A percentile compares a stretch with the other conserved stretches of the same genome.
These are phyloP conservation scores for Stictocephala bisonia DNA, from an alignment of 2,888 invertebrate genomes.

Conservation along the genomic window DNA sequence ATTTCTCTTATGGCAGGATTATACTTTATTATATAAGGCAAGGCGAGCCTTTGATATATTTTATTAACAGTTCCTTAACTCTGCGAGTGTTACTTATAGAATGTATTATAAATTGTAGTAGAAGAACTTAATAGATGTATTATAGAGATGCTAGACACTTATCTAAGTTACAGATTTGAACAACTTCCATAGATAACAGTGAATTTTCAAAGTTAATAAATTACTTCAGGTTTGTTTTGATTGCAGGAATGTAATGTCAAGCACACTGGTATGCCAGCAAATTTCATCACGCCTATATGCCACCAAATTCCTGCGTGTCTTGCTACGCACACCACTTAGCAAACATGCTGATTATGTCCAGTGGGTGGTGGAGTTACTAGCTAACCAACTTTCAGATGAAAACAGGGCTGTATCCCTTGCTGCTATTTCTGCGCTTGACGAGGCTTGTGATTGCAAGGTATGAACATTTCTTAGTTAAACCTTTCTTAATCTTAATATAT, in stretches of 20 bases:
- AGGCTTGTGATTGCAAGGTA: conserved; percentile 91
- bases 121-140: no score
- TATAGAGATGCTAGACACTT: no score
- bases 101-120: no score
- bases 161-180: no score
- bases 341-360: conserved; percentile 68
- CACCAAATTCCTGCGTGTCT: conserved; percentile 89
- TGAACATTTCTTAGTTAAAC: conserved; percentile 60
- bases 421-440: conserved; percentile 86
- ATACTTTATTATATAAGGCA: no score
- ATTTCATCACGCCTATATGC: conserved; percentile 82
- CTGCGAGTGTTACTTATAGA: no score
- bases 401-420: conserved; percentile 82
- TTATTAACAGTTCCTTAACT: no score
- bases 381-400: conserved; percentile 86
- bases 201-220: no score
- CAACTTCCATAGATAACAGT: no score
- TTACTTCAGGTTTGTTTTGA: no score
- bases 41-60: no score
- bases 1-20: no score
- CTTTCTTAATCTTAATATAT: conserved; percentile 17
- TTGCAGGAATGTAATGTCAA: conserved; percentile 67
- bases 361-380: conserved; percentile 89
- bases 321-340: conserved; percentile 80
- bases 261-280: conserved; percentile 66